phyloP scores from a whole-genome alignment of 2,113 vertebrate species.

The Rhinoderma darwinii region DNA sequence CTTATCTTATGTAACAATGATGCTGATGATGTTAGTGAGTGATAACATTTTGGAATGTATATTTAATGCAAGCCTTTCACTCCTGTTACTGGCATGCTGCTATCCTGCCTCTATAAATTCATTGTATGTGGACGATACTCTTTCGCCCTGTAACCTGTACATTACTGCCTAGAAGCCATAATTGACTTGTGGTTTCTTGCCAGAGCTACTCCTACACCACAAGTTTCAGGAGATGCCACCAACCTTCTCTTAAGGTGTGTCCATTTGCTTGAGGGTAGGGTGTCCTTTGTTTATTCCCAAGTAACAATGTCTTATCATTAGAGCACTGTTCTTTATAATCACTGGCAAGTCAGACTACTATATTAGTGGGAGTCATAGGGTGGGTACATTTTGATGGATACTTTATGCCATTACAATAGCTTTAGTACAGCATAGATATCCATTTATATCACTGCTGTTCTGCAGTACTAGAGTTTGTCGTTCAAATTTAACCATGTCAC shows the following conservation, averaged over 20 bases:
- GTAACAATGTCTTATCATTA: background rate
- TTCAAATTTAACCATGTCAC: background rate
- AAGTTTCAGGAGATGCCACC: background rate
- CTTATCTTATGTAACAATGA: background rate
- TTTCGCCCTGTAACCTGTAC: background rate
- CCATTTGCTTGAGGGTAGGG: conserved; percentile 8
- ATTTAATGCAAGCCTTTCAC: background rate
- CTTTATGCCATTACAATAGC: background rate
- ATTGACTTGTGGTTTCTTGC: background rate
- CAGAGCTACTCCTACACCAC: background rate
- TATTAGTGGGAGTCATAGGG: background rate
- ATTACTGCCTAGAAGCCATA: background rate
- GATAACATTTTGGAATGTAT: background rate
- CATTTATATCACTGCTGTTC: background rate
- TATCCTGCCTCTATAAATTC: background rate
- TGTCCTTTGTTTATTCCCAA: background rate
- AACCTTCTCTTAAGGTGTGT: conserved; percentile 19
- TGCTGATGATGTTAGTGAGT: background rate
- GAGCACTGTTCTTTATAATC: background rate
- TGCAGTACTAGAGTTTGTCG: background rate
- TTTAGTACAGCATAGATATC: background rate
- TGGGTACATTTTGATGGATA: background rate
- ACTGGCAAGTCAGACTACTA: background rate
- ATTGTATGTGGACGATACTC: background rate
- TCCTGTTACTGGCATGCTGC: background rate